Evolutionary conservation across 1,140 invertebrate species (phyloP).

Genomic region (Anthonomus grandis): DNA sequence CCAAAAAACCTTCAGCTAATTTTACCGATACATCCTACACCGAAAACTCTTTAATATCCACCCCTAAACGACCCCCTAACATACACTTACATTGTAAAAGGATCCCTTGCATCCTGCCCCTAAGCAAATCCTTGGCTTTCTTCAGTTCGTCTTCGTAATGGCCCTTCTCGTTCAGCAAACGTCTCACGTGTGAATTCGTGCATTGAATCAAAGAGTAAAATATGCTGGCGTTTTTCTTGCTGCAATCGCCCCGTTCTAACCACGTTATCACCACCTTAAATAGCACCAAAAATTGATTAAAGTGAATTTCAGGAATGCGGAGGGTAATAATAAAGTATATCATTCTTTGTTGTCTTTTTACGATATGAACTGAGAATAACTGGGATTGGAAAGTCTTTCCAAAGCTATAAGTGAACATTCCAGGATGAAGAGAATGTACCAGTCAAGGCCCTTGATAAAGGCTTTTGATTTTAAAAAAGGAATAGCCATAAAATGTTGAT

Average conservation of each 20-base stretch:
- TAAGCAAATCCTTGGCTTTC: conserved; percentile 73
- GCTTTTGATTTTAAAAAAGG: too few relatives aligned
- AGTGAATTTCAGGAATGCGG: too few relatives aligned
- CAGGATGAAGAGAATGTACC: too few relatives aligned
- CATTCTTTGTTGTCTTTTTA: background rate
- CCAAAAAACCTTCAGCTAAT: too few relatives aligned
- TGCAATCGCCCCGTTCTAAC: conserved; percentile 89
- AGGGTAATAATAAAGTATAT: background rate
- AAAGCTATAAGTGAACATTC: too few relatives aligned
- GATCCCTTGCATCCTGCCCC: conserved; percentile 76
- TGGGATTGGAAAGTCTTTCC: too few relatives aligned
- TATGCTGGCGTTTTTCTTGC: conserved; percentile 79
- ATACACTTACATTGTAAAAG: conserved; percentile 78
- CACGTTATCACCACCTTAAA: conserved; percentile 78
- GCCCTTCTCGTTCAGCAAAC: conserved; percentile 79
- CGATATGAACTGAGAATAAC: too few relatives aligned
- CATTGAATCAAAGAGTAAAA: conserved; percentile 96
- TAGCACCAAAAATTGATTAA: background rate
- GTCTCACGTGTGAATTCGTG: conserved; percentile 83
- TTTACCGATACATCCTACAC: too few relatives aligned
- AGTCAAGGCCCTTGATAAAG: too few relatives aligned
- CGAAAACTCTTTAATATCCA: too few relatives aligned
- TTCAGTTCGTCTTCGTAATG: conserved; percentile 82
- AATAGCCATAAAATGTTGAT: too few relatives aligned
- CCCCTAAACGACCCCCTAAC: too few relatives aligned